phyloP scores from a whole-genome alignment of 53 echinoderm and acorn worm species.

The Paelopatides confundens region DNA sequence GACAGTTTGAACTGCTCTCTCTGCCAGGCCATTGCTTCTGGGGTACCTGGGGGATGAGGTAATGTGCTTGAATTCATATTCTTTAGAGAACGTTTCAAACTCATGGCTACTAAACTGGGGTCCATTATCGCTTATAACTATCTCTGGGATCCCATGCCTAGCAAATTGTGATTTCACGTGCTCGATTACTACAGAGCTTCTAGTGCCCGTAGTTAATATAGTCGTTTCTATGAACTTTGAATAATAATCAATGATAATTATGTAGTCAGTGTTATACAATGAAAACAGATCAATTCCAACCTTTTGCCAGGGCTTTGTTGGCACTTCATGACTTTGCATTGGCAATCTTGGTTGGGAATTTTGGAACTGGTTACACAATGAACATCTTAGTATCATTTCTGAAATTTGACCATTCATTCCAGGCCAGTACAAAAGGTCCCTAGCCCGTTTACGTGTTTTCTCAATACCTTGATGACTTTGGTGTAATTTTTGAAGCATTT shows the following conservation, averaged over 20 bases:
- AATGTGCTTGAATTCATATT: slow-evolving; percentile 32
- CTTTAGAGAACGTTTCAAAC: too few relatives aligned
- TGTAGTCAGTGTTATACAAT: too few relatives aligned
- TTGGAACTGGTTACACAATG: slow-evolving; percentile 39
- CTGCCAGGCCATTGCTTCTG: slow-evolving; percentile 23
- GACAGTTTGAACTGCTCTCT: slow-evolving; percentile 41
- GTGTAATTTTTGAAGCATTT: slow-evolving; percentile 55
- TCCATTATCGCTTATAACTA: too few relatives aligned
- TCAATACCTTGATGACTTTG: slow-evolving; percentile 47
- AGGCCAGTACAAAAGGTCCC: slow-evolving; percentile 57
- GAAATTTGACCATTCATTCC: slow-evolving; percentile 49
- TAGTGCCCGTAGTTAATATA: too few relatives aligned
- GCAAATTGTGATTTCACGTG: too few relatives aligned
- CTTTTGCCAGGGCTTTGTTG: too few relatives aligned
- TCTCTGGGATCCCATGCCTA: too few relatives aligned
- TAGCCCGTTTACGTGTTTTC: slow-evolving; percentile 52
- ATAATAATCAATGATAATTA: too few relatives aligned
- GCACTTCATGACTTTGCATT: slow-evolving; percentile 51
- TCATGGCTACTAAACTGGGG: too few relatives aligned
- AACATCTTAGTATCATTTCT: slow-evolving; percentile 53
- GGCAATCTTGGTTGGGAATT: slow-evolving; percentile 57
- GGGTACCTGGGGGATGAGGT: slow-evolving; percentile 12
- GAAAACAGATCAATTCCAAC: too few relatives aligned
- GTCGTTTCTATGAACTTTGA: too few relatives aligned
- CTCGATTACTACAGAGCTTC: too few relatives aligned